phyloP scores from a whole-genome alignment of 2,113 vertebrate genomes.

The Corythoichthys haematopterus region DNA sequence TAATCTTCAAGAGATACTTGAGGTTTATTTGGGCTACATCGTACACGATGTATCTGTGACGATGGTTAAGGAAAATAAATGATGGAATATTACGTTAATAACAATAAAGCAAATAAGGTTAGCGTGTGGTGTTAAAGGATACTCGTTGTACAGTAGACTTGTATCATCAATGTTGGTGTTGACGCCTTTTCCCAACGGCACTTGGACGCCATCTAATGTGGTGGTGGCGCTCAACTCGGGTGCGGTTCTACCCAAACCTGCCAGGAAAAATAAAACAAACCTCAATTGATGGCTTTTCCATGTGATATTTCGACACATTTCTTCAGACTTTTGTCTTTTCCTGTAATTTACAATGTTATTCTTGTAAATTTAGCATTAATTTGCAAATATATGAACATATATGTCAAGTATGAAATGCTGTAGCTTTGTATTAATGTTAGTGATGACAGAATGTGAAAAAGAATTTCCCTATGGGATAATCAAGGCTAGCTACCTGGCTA shows the following conservation, averaged over 20 bases:
- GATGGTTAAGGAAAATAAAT: slow-evolving; percentile 66
- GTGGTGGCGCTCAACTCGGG: slow-evolving; percentile 83
- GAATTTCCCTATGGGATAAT: no score
- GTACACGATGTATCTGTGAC: slow-evolving; percentile 91
- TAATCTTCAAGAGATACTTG: slow-evolving; percentile 96
- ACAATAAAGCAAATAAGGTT: background rate
- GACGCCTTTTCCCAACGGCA: slow-evolving; percentile 85
- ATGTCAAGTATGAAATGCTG: no score
- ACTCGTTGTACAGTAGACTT: slow-evolving; percentile 98
- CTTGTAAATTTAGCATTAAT: background rate
- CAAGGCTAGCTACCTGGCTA: no score
- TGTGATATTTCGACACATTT: background rate
- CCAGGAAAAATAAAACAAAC: background rate
- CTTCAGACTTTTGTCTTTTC: background rate
- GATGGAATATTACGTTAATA: background rate
- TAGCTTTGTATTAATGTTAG: no score
- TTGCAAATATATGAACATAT: no score
- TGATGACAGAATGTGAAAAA: no score
- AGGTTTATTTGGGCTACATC: slow-evolving; percentile 92
- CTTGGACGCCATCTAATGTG: slow-evolving; percentile 82
- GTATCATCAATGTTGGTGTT: slow-evolving; percentile 87
- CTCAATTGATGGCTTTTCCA: background rate
- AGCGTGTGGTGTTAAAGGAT: slow-evolving; percentile 78
- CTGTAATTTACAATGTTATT: background rate
- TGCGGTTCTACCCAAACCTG: slow-evolving; percentile 91